Conservation (phyloP, 53 echinoderm and acorn worm genomes). For the Henricia sp. region DNA sequence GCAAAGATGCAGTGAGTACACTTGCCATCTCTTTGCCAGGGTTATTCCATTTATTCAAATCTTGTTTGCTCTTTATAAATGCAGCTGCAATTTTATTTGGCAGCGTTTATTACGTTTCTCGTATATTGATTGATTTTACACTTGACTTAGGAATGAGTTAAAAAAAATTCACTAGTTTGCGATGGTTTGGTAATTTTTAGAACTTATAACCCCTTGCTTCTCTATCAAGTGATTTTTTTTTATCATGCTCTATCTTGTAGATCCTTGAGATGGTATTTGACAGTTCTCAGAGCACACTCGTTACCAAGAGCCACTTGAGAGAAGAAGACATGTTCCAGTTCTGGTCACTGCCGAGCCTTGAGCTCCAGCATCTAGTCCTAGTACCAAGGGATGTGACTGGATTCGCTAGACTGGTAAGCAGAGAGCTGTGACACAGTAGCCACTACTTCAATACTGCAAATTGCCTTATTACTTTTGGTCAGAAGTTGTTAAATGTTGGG, state of each 20-base stretch:
- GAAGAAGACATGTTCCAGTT: conserved; percentile 89
- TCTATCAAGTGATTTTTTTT: not conserved
- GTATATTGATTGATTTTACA: too few species aligned
- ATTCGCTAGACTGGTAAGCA: conserved; percentile 80
- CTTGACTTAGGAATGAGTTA: too few species aligned
- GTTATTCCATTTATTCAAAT: too few species aligned
- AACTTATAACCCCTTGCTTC: not conserved
- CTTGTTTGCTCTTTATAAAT: too few species aligned
- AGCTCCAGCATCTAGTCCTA: conserved; percentile 74
- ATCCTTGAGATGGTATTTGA: conserved; percentile 83
- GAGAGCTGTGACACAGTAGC: not conserved
- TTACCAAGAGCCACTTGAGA: conserved; percentile 79
- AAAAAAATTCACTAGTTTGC: too few species aligned
- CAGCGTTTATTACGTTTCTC: too few species aligned
- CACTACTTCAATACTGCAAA: not conserved
- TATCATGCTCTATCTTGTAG: conserved; percentile 29
- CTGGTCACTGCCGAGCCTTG: conserved; percentile 88
- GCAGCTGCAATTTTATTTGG: too few species aligned
- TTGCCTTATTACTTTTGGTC: not conserved
- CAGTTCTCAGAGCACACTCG: conserved; percentile 60
- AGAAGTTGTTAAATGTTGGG: not conserved
- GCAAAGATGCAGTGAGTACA: conserved; percentile 95
- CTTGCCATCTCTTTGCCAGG: too few species aligned
- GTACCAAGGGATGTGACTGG: conserved; percentile 70
- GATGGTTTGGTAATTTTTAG: not conserved